Evolutionary conservation across 2,888 invertebrate genomes (phyloP).

Genomic region (Drosophila melanosoma): DNA sequence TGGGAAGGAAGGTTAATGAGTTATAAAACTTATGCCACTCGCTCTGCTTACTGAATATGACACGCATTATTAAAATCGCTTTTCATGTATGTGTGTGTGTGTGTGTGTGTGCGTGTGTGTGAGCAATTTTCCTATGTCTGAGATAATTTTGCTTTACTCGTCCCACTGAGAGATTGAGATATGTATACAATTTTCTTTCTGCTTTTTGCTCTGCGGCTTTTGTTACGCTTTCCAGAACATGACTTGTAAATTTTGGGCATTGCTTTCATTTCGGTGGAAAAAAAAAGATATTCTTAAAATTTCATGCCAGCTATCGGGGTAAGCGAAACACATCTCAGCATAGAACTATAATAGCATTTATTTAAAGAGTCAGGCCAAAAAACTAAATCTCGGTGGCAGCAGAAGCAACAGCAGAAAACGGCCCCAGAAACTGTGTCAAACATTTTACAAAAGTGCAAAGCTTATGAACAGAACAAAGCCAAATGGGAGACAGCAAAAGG

Average conservation of each 20-base stretch:
- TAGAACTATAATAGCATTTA: conserved; percentile 68
- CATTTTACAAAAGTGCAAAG: conserved; percentile 74
- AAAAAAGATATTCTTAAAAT: conserved; percentile 39
- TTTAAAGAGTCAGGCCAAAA: conserved; percentile 67
- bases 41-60: conserved; percentile 62
- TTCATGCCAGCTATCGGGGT: conserved; percentile 56
- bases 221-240: conserved; percentile 79
- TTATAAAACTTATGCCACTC: conserved; percentile 71
- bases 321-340: conserved; percentile 53
- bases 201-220: conserved; percentile 43
- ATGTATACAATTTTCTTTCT: conserved; percentile 55
- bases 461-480: conserved; percentile 72
- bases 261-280: conserved; percentile 58
- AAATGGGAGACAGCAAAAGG: conserved; percentile 71
- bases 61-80: conserved; percentile 73
- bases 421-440: conserved; percentile 75
- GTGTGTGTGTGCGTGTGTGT: conserved; percentile 17
- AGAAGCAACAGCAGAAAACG: conserved; percentile 31
- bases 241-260: conserved; percentile 65
- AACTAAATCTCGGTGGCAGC: conserved; percentile 50
- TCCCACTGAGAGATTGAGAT: conserved; percentile 22
- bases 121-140: conserved; percentile 58
- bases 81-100: conserved; percentile 19
- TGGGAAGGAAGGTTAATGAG: conserved; percentile 73
- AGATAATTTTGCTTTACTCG: conserved; percentile 52